Conservation (phyloP, 2,113 vertebrate species). For the Campylomormyrus tamandua region DNA sequence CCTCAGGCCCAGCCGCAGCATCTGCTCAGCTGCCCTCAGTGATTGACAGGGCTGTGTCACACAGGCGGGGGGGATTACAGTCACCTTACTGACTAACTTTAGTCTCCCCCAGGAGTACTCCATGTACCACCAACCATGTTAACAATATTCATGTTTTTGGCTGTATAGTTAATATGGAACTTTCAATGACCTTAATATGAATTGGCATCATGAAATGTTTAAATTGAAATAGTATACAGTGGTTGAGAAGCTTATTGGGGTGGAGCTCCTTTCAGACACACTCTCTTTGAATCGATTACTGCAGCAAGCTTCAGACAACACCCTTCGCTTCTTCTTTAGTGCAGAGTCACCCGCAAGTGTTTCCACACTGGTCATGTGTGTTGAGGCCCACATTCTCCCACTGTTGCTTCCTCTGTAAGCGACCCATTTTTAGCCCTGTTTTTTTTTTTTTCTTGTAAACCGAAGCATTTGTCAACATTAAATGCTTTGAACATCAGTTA, state of each 20-base stretch:
- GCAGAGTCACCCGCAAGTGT: neutral
- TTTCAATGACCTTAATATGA: neutral
- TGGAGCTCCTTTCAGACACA: neutral
- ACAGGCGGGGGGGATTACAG: neutral
- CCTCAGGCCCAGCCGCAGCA: neutral
- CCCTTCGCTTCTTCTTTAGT: neutral
- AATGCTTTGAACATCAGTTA: neutral
- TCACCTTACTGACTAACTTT: neutral
- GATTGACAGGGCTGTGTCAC: neutral
- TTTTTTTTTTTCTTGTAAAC: neutral
- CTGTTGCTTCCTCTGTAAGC: neutral
- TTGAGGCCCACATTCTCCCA: neutral
- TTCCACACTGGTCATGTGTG: neutral
- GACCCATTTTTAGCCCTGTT: neutral
- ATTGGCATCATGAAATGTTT: neutral
- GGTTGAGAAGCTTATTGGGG: neutral
- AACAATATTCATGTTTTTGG: neutral
- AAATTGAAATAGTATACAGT: neutral
- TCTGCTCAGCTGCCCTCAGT: neutral
- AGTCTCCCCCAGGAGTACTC: neutral
- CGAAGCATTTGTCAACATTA: neutral
- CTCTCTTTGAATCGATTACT: neutral
- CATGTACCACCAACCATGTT: neutral
- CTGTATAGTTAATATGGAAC: neutral
- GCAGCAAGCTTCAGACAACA: neutral